phyloP scores from a whole-genome alignment of 2,113 vertebrate species.

The Sialia sialis region DNA sequence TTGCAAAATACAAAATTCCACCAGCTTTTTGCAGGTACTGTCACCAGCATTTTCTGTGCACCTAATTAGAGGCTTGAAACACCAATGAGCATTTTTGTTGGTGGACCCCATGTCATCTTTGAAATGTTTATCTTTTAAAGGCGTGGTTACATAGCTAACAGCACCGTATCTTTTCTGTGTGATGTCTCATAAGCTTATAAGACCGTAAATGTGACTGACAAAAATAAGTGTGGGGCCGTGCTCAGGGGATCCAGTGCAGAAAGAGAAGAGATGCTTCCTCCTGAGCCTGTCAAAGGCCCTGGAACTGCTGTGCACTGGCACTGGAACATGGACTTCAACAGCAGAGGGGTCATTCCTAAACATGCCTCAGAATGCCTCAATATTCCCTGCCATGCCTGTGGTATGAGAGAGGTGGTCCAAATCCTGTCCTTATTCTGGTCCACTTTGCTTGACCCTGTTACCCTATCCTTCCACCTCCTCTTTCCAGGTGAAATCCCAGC shows the following conservation, averaged over 20 bases:
- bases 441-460: background rate
- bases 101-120: background rate
- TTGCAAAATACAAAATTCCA: background rate
- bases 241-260: background rate
- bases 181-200: background rate
- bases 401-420: background rate
- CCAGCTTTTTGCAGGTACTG: background rate
- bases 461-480: background rate
- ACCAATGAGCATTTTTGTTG: background rate
- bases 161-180: background rate
- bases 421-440: background rate
- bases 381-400: background rate
- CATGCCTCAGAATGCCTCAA: fast-evolving
- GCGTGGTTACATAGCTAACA: background rate
- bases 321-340: fast-evolving
- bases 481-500: background rate
- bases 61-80: background rate
- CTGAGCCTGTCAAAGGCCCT: background rate
- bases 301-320: background rate
- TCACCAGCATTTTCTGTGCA: background rate
- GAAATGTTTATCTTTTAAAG: background rate
- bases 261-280: background rate
- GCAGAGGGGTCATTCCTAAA: background rate
- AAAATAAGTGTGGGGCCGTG: background rate
- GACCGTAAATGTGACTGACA: fast-evolving